Base-by-base conservation (phyloP, 2,113 vertebrate genomes). In the Limanda limanda region DNA sequence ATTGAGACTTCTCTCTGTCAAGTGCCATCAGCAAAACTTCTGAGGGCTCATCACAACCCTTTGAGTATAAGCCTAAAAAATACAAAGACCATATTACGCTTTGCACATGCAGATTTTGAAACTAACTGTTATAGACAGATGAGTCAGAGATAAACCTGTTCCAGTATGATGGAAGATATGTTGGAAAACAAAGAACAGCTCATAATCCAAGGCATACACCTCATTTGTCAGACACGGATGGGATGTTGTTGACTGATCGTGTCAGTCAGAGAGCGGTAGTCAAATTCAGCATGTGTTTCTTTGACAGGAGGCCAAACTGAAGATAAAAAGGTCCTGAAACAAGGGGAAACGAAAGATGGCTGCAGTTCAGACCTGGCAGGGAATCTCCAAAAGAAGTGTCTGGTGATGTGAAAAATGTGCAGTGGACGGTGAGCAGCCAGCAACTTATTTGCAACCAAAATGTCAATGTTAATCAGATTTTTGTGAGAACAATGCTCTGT, bases 371-470 rank as follows among this genome's bases (percentile, higher is more conserved):
- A 27, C 27, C 21, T 54, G 51, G 52, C 8, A 47, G 12, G 24
- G 27, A 10, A 27, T 37, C 15, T 11, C 23, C 5, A 67, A 5
- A 18, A 51, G 47, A 20, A 42, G n/a, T 48, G 0, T 25, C n/a
- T 31, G 1, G 45, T 56, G 27, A 45, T 76, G 12, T 76, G 40
- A n/a, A 37, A 70, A 54, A 67, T 3, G 40, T 21, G n/a, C 21
- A 21, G 24, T 17, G 57, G 5, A 71, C 2, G 5, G 25, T 21
- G 67, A 31, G 42, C 18, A 71, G 37, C 8, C 13, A 47, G n/a
- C 5, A 31, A 77, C 4, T 65, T 58, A 81, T 60, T 37, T 83
- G 45, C 11, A 71, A 47, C 18, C 15, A 57, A 13, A 51, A 15
- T 7, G 47, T 51, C 47, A 51, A 51, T 17, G 47, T 51, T 17